phyloP scores from a whole-genome alignment of 53 echinoderm and acorn worm species.

The Echinarachnius parma region DNA sequence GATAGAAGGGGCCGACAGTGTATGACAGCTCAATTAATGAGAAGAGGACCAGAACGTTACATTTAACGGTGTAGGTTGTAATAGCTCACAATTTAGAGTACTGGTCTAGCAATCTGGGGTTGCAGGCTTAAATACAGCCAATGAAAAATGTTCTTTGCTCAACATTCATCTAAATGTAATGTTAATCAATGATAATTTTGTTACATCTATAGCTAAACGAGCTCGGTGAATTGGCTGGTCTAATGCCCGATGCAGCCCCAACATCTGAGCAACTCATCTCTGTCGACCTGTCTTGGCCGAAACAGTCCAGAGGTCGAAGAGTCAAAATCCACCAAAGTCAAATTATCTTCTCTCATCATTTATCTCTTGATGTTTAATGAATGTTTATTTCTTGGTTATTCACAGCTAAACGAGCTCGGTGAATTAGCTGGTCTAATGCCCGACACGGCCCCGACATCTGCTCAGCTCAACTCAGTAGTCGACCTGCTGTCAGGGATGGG shows the following conservation, averaged over 20 bases:
- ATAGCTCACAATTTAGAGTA: too few relatives aligned
- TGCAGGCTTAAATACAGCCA: too few relatives aligned
- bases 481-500: conserved; percentile 92
- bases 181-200: neutral
- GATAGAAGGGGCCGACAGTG: too few relatives aligned
- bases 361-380: neutral
- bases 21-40: too few relatives aligned
- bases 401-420: conserved; percentile 80
- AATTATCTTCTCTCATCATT: neutral
- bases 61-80: too few relatives aligned
- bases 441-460: conserved; percentile 70
- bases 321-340: too few relatives aligned
- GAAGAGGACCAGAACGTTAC: too few relatives aligned
- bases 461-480: conserved; percentile 89
- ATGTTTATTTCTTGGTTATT: neutral
- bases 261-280: conserved; percentile 88
- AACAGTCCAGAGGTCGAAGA: too few relatives aligned
- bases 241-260: conserved; percentile 80
- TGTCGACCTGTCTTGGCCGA: too few relatives aligned
- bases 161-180: neutral
- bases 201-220: conserved; percentile 57
- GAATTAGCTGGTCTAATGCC: conserved; percentile 86
- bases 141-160: neutral
- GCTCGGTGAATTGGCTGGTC: conserved; percentile 74
- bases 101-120: too few relatives aligned